A percentile compares a stretch with the other conserved stretches of the same genome.
Evolutionary conservation across 2,888 invertebrate species (phyloP).

Genomic region (Nephrotoma guestfalica): DNA sequence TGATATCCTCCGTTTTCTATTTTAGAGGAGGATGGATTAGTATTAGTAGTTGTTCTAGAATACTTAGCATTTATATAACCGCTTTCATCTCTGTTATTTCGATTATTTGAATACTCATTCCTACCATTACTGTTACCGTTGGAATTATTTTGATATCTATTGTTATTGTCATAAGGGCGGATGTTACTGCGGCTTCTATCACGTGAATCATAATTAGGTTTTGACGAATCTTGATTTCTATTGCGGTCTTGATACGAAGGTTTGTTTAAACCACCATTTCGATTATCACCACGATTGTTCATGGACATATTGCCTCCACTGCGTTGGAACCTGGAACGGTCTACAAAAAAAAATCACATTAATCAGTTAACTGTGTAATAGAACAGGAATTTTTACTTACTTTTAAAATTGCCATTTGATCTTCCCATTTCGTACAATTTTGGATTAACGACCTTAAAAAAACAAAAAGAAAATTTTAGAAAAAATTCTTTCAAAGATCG

Average conservation of each 20-base stretch:
- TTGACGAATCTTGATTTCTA: slow-evolving; percentile 14
- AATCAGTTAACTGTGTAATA: no score
- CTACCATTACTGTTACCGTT: background rate
- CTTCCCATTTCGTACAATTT: slow-evolving; percentile 62
- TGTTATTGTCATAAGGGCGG: background rate
- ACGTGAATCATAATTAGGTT: background rate
- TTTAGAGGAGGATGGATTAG: background rate
- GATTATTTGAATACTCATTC: slow-evolving; percentile 5
- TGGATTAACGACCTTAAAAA: slow-evolving; percentile 59
- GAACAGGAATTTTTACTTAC: slow-evolving; percentile 9
- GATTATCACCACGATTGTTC: slow-evolving; percentile 13
- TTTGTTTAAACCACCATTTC: slow-evolving; percentile 17
- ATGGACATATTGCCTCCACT: background rate
- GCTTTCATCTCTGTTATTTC: slow-evolving; percentile 8
- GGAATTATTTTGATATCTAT: background rate
- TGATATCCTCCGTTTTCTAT: slow-evolving; percentile 2
- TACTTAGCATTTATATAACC: slow-evolving; percentile 2
- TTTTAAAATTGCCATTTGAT: slow-evolving; percentile 22
- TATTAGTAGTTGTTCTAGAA: background rate
- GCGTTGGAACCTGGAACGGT: slow-evolving; percentile 6
- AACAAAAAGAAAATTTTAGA: background rate
- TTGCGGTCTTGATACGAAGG: slow-evolving; percentile 18
- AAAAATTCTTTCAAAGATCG: background rate
- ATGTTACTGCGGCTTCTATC: background rate
- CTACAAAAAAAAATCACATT: background rate